phyloP scores from a whole-genome alignment of 2,113 vertebrate species.

The Atractosteus spatula region DNA sequence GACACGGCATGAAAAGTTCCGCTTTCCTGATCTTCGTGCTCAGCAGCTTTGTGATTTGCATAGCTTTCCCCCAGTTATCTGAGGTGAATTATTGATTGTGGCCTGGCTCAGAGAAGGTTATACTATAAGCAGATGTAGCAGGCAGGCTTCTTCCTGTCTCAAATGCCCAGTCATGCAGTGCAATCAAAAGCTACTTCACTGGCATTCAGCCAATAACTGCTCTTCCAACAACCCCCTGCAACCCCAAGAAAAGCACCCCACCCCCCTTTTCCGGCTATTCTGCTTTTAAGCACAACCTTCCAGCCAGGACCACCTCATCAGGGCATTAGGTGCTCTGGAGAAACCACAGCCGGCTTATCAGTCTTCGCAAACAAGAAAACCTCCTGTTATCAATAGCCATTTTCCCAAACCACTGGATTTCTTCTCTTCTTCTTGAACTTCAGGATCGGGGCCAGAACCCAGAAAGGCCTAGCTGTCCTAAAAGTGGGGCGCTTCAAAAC shows the following conservation, averaged over 20 bases:
- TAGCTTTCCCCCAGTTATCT: slow-evolving; percentile 33
- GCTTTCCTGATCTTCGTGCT: no score
- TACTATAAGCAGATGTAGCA: slow-evolving; percentile 58
- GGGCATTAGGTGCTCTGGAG: no score
- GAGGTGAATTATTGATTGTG: slow-evolving; percentile 56
- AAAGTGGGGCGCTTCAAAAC: no score
- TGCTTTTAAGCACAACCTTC: slow-evolving; percentile 3
- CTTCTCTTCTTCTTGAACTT: no score
- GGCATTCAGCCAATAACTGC: slow-evolving; percentile 51
- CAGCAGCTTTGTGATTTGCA: no score
- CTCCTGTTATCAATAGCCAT: no score
- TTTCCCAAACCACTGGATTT: no score
- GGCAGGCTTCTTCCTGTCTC: slow-evolving; percentile 60
- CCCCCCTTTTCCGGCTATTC: slow-evolving; percentile 26
- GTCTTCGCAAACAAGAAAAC: no score
- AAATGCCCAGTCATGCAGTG: slow-evolving; percentile 72
- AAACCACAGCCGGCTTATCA: no score
- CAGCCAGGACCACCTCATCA: slow-evolving; percentile 37
- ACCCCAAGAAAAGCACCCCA: slow-evolving; percentile 39
- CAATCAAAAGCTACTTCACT: slow-evolving; percentile 57
- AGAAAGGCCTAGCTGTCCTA: slow-evolving; percentile 17
- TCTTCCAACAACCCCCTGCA: slow-evolving; percentile 38
- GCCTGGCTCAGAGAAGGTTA: slow-evolving; percentile 39
- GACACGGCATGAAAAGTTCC: no score
- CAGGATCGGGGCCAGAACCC: slow-evolving; percentile 12